These are phyloP conservation scores for Oenanthe melanoleuca DNA, from an alignment of 2,113 vertebrate species.

Conservation along the genomic window DNA sequence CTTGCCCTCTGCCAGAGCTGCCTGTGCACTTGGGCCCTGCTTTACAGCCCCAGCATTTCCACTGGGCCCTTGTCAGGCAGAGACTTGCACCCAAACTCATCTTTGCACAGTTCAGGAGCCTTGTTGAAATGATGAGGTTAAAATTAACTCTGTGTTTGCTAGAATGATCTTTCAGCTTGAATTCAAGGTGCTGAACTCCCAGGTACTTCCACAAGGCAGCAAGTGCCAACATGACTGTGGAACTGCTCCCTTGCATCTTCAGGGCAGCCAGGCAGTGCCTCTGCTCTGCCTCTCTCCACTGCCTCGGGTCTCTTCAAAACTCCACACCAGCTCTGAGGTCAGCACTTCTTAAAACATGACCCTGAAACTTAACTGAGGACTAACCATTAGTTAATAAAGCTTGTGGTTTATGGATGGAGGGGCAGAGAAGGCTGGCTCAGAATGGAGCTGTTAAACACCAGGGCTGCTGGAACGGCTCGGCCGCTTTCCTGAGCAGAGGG, in stretches of 20 bases:
- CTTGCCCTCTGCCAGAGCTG: not conserved
- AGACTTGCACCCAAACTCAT: not conserved
- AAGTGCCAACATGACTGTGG: accelerated
- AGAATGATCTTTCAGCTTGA: not conserved
- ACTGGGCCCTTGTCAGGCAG: not conserved
- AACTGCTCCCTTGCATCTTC: not conserved
- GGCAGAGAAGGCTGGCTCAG: not conserved
- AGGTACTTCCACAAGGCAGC: not conserved
- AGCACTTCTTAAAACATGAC: not conserved
- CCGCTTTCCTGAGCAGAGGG: not conserved
- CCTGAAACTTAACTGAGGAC: not conserved
- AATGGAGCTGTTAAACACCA: not conserved
- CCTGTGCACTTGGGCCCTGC: not conserved
- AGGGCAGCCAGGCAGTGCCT: not conserved
- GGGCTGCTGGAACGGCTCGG: not conserved
- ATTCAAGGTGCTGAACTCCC: not conserved
- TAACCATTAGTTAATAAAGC: constrained; percentile 46
- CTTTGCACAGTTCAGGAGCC: not conserved
- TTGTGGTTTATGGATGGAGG: constrained; percentile 23
- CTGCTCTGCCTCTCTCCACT: not conserved
- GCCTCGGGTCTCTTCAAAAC: not conserved
- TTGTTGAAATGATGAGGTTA: accelerated
- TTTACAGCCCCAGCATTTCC: not conserved
- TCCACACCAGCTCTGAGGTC: not conserved
- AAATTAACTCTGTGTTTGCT: not conserved